Conservation (phyloP, 2,113 vertebrate species). For the Urocynchramus pylzowi region DNA sequence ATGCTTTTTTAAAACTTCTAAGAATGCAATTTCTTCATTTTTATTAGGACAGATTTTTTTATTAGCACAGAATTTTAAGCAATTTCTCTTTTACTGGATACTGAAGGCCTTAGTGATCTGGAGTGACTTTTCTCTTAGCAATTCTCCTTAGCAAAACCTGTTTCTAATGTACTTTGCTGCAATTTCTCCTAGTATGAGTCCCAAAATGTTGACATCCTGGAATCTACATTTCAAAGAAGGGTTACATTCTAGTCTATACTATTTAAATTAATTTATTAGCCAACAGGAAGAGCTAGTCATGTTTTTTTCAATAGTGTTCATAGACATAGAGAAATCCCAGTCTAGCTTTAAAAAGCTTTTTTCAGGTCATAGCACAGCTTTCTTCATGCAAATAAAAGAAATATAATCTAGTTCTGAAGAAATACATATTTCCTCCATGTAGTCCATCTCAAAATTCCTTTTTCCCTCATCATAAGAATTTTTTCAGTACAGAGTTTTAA, state of each 20-base stretch:
- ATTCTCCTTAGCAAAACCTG: neutral
- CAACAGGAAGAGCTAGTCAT: neutral
- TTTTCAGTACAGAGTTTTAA: neutral
- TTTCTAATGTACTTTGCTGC: neutral
- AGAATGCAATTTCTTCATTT: neutral
- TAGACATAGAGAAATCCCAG: neutral
- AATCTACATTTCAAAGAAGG: neutral
- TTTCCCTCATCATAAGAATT: neutral
- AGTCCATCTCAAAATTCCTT: neutral
- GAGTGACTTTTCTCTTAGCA: neutral
- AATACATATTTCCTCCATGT: neutral
- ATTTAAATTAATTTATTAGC: neutral
- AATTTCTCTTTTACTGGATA: neutral
- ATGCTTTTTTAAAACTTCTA: neutral
- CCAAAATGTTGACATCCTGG: neutral
- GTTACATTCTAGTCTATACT: neutral
- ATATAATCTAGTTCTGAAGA: neutral
- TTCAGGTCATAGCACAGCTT: neutral
- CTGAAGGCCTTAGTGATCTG: neutral
- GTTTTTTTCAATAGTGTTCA: neutral
- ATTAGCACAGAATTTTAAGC: neutral
- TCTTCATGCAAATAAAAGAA: neutral
- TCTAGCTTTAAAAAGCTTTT: neutral
- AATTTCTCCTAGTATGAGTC: neutral
- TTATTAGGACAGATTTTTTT: neutral